Conservation (phyloP, 2,797 vertebrate genomes). For the Hoplostethus mediterraneus region DNA sequence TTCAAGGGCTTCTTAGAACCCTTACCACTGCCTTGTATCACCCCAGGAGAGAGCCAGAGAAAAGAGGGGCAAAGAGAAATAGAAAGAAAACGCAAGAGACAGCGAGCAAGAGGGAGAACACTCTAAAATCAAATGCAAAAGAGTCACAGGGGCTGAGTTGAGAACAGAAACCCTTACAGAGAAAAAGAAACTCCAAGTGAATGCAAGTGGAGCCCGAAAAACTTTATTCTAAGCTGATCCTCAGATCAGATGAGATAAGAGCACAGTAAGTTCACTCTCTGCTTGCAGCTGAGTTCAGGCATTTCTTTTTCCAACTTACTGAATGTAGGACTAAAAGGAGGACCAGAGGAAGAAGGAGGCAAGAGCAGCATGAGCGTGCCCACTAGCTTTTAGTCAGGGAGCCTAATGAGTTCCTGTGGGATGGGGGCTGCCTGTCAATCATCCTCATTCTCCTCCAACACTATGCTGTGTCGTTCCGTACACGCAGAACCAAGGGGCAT, state of each 20-base stretch:
- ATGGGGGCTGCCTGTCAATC: constrained; percentile 94
- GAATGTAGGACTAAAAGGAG: constrained; percentile 85
- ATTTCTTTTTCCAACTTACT: constrained; percentile 82
- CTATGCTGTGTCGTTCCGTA: constrained; percentile 85
- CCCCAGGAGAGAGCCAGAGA: constrained; percentile 71
- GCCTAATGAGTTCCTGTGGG: constrained; percentile 99
- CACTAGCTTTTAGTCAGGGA: constrained; percentile 88
- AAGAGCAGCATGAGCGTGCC: constrained; percentile 82
- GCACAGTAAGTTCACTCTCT: constrained; percentile 74
- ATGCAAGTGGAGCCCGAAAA: constrained; percentile 68
- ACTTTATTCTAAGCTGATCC: constrained; percentile 78
- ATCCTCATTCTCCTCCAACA: constrained; percentile 86
- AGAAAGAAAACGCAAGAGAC: constrained; percentile 67
- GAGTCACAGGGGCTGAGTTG: constrained; percentile 68
- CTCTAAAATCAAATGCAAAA: constrained; percentile 76
- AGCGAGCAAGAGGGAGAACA: constrained; percentile 70
- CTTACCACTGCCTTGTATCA: constrained; percentile 80
- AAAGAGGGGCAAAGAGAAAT: constrained; percentile 75
- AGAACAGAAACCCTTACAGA: constrained; percentile 69
- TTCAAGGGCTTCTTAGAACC: constrained; percentile 87
- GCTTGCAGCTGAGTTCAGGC: constrained; percentile 79
- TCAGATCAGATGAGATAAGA: constrained; percentile 85
- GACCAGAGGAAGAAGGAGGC: constrained; percentile 81
- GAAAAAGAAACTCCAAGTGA: constrained; percentile 80
- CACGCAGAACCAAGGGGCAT: constrained; percentile 96